These are phyloP conservation scores for Neomonachus schauinslandi DNA, from an alignment of 2,113 vertebrate species.

Conservation along the genomic window DNA sequence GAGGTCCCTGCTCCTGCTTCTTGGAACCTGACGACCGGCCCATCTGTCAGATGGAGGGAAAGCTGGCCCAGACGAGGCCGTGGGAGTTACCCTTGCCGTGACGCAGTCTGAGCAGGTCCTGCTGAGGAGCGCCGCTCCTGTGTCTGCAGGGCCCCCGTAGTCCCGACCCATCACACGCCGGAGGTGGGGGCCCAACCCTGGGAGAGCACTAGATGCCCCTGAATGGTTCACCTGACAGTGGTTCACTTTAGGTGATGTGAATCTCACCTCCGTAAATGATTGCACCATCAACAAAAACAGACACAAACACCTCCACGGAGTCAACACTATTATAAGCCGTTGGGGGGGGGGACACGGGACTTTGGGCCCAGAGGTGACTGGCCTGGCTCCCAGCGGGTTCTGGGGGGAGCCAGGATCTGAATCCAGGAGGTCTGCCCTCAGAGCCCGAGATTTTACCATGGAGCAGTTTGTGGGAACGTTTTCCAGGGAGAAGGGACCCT, in stretches of 20 bases:
- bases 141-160: neutral
- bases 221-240: neutral
- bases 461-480: no score
- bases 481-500: neutral
- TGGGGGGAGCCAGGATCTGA: neutral
- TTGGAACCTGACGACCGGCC: accelerated
- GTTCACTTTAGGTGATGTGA: neutral
- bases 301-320: accelerated
- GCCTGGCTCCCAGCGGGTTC: no score
- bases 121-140: no score
- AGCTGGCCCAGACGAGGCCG: no score
- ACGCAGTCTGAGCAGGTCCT: neutral
- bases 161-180: neutral
- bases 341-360: neutral
- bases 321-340: no score
- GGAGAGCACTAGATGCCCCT: neutral
- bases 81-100: neutral
- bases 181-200: neutral
- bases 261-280: neutral
- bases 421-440: no score
- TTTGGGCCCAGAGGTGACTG: neutral
- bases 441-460: neutral
- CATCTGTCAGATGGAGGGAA: neutral
- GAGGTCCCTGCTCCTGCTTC: neutral
- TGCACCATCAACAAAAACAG: neutral